Percentiles rank a stretch among this genome's conserved stretches.
Evolutionary conservation across 2,888 invertebrate species (phyloP).

Genomic region (Mycalesis mineus): DNA sequence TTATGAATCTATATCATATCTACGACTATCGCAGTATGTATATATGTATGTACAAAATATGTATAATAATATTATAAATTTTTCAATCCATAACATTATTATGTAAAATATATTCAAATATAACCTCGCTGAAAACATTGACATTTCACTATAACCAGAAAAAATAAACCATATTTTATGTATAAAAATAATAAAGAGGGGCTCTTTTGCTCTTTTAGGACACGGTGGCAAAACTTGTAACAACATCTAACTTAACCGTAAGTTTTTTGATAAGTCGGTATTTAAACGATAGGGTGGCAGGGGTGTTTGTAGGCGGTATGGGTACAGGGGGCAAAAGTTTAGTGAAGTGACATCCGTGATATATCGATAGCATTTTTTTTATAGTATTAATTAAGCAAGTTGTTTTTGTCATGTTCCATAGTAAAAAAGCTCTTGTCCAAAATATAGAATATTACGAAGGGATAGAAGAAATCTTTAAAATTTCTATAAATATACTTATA

Average conservation of each 20-base stretch:
- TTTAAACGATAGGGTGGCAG: slow-evolving; percentile 70
- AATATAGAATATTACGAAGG: too few relatives aligned
- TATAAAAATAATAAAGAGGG: neutral
- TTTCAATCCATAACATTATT: too few relatives aligned
- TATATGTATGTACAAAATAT: too few relatives aligned
- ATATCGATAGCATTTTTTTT: slow-evolving; percentile 36
- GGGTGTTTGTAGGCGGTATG: slow-evolving; percentile 66
- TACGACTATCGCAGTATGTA: too few relatives aligned
- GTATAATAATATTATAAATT: too few relatives aligned
- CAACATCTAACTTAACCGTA: slow-evolving; percentile 70
- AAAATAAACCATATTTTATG: neutral
- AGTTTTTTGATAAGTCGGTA: slow-evolving; percentile 78
- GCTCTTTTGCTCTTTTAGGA: slow-evolving; percentile 28
- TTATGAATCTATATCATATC: too few relatives aligned
- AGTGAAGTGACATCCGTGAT: slow-evolving; percentile 38
- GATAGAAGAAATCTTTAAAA: too few relatives aligned
- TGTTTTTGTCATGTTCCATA: too few relatives aligned
- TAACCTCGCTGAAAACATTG: neutral
- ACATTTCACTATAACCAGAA: neutral
- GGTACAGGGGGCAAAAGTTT: slow-evolving; percentile 51
- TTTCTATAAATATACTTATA: too few relatives aligned
- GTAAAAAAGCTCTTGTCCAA: too few relatives aligned
- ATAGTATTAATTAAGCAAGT: neutral
- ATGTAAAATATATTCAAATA: too few relatives aligned
- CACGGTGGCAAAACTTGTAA: slow-evolving; percentile 60